Conservation (phyloP, 2,113 vertebrate species). For the Pica pica region DNA sequence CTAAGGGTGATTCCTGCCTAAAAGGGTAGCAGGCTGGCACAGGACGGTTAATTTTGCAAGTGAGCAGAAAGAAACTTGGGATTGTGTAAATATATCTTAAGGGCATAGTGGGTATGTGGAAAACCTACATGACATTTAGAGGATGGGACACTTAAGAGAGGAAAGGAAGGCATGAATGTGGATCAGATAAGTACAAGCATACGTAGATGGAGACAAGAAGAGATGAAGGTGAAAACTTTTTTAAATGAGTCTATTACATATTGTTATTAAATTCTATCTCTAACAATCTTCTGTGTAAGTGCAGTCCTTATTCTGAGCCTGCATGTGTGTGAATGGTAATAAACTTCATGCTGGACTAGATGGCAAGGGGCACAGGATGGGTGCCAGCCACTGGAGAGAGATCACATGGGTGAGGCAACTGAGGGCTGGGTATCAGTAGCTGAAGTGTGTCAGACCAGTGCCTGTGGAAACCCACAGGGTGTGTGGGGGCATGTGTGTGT, state of each 20-base stretch:
- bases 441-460: neutral
- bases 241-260: neutral
- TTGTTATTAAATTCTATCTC: neutral
- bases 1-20: neutral
- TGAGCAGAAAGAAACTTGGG: neutral
- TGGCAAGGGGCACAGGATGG: neutral
- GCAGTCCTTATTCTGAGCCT: neutral
- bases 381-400: neutral
- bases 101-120: neutral
- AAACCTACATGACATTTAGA: neutral
- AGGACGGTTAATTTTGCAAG: neutral
- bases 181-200: neutral
- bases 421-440: neutral
- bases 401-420: neutral
- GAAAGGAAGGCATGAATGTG: neutral
- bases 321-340: neutral
- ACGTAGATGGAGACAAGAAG: neutral
- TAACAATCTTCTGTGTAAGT: neutral
- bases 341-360: neutral
- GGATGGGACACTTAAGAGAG: fast-evolving
- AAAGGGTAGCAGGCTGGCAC: neutral
- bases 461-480: neutral
- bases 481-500: too few species aligned
- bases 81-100: neutral
- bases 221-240: neutral